phyloP scores from a whole-genome alignment of 1,140 invertebrate species.

The Aphaenogaster rudis region DNA sequence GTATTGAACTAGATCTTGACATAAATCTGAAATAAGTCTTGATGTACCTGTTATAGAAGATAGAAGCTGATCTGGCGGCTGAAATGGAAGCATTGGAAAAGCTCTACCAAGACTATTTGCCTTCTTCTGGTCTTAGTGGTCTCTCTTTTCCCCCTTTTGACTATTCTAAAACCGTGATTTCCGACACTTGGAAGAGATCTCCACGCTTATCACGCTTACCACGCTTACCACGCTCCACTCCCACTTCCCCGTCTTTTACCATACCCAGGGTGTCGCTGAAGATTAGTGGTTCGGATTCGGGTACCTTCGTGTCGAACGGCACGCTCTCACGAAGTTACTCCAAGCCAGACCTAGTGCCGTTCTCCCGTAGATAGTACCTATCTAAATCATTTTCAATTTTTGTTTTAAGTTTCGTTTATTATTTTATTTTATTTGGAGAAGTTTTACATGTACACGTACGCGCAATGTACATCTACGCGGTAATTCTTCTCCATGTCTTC shows the following conservation, averaged over 20 bases:
- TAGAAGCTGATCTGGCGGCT: conserved; percentile 84
- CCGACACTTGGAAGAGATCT: conserved; percentile 79
- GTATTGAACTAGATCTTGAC: neutral
- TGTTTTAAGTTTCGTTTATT: neutral
- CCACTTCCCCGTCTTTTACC: conserved; percentile 82
- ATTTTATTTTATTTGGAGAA: conserved; percentile 12
- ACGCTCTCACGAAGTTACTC: conserved; percentile 80
- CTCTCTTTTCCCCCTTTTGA: conserved; percentile 82
- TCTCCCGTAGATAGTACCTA: conserved; percentile 79
- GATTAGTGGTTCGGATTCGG: conserved; percentile 77
- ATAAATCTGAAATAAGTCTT: conserved; percentile 76
- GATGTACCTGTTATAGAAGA: conserved; percentile 84
- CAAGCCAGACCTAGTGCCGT: conserved; percentile 74
- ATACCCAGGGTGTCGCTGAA: conserved; percentile 84
- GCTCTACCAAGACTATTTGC: conserved; percentile 83
- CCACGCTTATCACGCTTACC: conserved; percentile 74
- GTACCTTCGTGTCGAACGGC: conserved; percentile 78
- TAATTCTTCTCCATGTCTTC: neutral
- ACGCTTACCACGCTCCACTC: conserved; percentile 77
- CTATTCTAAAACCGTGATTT: conserved; percentile 76
- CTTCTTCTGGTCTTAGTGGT: conserved; percentile 80
- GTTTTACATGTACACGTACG: neutral
- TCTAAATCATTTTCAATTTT: conserved; percentile 23
- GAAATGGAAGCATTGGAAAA: conserved; percentile 85
- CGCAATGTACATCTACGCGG: neutral